These are phyloP conservation scores for Lutraria lutraria DNA, from an alignment of 2,888 invertebrate genomes.

Conservation along the genomic window DNA sequence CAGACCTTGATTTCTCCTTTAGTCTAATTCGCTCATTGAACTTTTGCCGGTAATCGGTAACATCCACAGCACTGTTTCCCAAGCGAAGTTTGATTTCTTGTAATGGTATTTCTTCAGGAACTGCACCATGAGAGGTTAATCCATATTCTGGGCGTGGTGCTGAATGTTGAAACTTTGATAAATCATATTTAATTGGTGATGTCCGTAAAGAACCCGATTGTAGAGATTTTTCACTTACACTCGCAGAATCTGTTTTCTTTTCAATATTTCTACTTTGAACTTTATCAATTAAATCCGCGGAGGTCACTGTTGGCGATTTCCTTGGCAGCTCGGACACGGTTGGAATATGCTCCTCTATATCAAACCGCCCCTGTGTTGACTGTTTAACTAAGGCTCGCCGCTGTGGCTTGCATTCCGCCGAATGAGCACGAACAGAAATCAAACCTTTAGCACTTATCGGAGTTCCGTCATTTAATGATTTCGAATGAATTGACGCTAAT, in stretches of 20 bases:
- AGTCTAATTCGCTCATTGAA: slow-evolving; percentile 35
- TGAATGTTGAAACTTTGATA: slow-evolving; percentile 1
- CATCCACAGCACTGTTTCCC: slow-evolving; percentile 11
- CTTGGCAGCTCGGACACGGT: neutral
- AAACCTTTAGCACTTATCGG: neutral
- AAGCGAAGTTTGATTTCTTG: slow-evolving; percentile 6
- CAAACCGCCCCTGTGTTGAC: slow-evolving; percentile 30
- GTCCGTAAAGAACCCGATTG: neutral
- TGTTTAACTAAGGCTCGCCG: slow-evolving; percentile 24
- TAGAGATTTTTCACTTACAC: neutral
- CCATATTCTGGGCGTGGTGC: neutral
- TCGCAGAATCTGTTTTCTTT: neutral
- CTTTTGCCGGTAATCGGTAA: slow-evolving; percentile 26
- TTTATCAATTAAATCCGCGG: neutral
- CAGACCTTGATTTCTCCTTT: slow-evolving; percentile 22
- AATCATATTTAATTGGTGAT: neutral
- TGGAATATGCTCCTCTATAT: neutral
- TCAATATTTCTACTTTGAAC: neutral
- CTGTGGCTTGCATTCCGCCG: slow-evolving; percentile 21
- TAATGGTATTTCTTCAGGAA: slow-evolving; percentile 28
- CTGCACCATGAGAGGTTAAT: neutral
- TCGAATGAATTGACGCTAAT: slow-evolving; percentile 16
- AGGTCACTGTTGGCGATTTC: neutral
- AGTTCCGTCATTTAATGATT: neutral
- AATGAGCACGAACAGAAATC: neutral